These are phyloP conservation scores for Prorops nasuta DNA, from an alignment of 1,140 invertebrate species.

Conservation along the genomic window DNA sequence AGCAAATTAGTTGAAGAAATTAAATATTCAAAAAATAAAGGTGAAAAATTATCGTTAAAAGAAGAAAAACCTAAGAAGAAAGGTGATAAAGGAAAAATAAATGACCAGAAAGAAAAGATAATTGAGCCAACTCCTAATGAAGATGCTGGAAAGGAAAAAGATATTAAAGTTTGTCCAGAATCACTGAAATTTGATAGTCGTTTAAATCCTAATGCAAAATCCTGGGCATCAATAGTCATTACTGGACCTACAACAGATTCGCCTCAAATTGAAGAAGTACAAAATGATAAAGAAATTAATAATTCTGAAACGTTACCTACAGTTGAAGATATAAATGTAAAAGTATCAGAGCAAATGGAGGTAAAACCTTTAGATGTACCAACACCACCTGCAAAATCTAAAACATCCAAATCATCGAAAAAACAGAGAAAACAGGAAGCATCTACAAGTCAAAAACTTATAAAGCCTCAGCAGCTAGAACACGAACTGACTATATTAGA, in stretches of 20 bases:
- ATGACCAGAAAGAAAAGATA: background rate
- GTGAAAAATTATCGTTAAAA: background rate
- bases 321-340: background rate
- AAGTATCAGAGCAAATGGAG: background rate
- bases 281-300: background rate
- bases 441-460: background rate
- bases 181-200: conserved; percentile 8
- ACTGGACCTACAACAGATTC: conserved; percentile 8
- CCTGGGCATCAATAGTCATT: conserved; percentile 28
- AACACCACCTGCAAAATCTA: conserved; percentile 5
- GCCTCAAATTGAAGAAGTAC: background rate
- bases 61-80: conserved; percentile 1
- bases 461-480: background rate
- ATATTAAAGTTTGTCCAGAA: too few relatives aligned
- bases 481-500: conserved; percentile 3
- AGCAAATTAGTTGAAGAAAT: conserved; percentile 1
- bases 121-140: conserved; percentile 9
- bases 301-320: background rate
- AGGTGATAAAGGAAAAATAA: background rate
- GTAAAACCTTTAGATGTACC: background rate
- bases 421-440: conserved; percentile 18
- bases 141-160: conserved; percentile 10
- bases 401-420: too few relatives aligned
- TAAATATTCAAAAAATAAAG: conserved; percentile 1
- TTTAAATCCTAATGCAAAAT: conserved; percentile 24